These are phyloP conservation scores for Melanchra persicariae DNA, from an alignment of 2,888 invertebrate species.

Conservation along the genomic window DNA sequence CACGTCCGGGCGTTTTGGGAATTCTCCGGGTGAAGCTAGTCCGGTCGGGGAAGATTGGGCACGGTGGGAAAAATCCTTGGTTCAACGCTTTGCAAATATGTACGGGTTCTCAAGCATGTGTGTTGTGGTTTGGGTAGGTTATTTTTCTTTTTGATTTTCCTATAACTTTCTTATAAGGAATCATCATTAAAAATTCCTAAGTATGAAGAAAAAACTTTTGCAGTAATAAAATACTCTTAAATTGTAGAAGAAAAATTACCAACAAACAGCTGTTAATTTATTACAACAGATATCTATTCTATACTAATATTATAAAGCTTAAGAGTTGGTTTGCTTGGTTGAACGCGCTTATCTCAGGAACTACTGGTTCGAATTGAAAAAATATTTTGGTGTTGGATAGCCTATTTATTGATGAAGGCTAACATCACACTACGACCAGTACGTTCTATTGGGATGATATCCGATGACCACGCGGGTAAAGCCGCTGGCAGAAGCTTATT, in stretches of 20 bases:
- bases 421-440: too few relatives aligned
- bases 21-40: constrained; percentile 77
- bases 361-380: too few relatives aligned
- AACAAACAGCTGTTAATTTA: neutral
- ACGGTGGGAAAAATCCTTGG: constrained; percentile 71
- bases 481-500: neutral
- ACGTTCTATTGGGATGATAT: neutral
- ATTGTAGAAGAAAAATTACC: too few relatives aligned
- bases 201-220: too few relatives aligned
- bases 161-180: neutral
- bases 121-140: constrained; percentile 11
- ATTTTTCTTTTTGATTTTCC: neutral
- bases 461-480: neutral
- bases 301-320: too few relatives aligned
- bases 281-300: too few relatives aligned
- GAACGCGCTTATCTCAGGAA: too few relatives aligned
- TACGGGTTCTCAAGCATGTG: constrained; percentile 24
- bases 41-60: constrained; percentile 73
- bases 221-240: too few relatives aligned
- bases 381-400: too few relatives aligned
- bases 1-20: constrained; percentile 80
- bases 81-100: constrained; percentile 62
- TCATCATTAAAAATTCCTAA: neutral
- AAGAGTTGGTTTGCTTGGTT: too few relatives aligned
- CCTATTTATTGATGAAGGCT: too few relatives aligned